Percentiles rank a stretch among this genome's conserved stretches.
phyloP scores from a whole-genome alignment of 2,888 invertebrate species.

The Pogonocherus hispidulus region DNA sequence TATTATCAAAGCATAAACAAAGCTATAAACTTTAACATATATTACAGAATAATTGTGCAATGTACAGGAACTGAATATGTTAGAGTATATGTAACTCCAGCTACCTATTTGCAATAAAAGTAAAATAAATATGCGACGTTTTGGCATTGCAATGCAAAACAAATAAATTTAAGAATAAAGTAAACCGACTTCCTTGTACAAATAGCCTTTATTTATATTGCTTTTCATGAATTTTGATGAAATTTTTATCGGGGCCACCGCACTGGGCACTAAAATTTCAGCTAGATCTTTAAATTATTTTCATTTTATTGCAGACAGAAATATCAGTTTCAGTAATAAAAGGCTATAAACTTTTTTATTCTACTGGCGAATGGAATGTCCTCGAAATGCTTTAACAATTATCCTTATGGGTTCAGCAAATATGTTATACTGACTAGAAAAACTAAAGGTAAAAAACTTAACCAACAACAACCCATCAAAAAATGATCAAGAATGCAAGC shows the following conservation, averaged over 20 bases:
- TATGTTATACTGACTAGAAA: no score
- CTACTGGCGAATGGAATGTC: background rate
- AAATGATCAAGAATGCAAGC: no score
- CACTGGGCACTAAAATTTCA: slow-evolving; percentile 3
- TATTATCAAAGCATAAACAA: slow-evolving; percentile 1
- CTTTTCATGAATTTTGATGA: slow-evolving; percentile 6
- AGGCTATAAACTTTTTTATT: background rate
- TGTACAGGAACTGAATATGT: background rate
- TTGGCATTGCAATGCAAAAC: slow-evolving; percentile 4
- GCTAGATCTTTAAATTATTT: background rate
- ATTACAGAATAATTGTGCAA: background rate
- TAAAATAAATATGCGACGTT: slow-evolving; percentile 6
- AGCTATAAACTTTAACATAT: slow-evolving; percentile 4
- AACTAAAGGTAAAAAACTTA: no score
- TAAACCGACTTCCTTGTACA: background rate
- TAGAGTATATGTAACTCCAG: background rate
- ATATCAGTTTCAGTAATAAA: background rate
- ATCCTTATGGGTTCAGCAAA: no score
- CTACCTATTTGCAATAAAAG: slow-evolving; percentile 4
- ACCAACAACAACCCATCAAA: no score
- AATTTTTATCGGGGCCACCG: slow-evolving; percentile 6
- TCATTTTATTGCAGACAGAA: slow-evolving; percentile 1
- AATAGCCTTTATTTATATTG: slow-evolving; percentile 1
- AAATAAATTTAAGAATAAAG: slow-evolving; percentile 2
- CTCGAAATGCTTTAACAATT: no score